Evolutionary conservation across 1,140 invertebrate species (phyloP).

Genomic region (Calosoma granatense): DNA sequence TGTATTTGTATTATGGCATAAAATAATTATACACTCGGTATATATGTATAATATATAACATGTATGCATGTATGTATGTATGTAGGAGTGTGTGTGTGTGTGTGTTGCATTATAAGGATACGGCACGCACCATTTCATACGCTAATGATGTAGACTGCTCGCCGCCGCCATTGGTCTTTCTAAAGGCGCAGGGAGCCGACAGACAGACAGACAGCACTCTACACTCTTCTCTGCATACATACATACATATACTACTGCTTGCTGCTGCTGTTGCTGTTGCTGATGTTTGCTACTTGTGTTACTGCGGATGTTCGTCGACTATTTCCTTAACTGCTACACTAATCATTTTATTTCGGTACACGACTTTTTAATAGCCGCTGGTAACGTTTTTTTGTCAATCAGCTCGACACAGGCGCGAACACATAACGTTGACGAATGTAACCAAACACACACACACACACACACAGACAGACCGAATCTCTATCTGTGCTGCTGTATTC

Average conservation of each 20-base stretch:
- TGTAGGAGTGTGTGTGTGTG: not conserved
- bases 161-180: constrained; percentile 4
- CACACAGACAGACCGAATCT: too few relatives aligned
- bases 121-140: constrained; percentile 14
- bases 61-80: not conserved
- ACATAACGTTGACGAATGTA: too few relatives aligned
- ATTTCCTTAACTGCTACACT: constrained; percentile 7
- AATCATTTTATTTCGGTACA: not conserved
- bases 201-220: too few relatives aligned
- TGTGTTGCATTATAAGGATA: not conserved
- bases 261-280: constrained; percentile 2
- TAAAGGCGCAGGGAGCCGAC: too few relatives aligned
- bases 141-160: constrained; percentile 15
- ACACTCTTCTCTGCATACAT: constrained; percentile 11
- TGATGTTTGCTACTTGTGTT: constrained; percentile 2
- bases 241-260: constrained; percentile 14
- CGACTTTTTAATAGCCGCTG: too few relatives aligned
- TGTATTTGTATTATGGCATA: too few relatives aligned
- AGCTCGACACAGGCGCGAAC: too few relatives aligned
- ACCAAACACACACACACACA: too few relatives aligned
- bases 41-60: not conserved
- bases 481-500: too few relatives aligned
- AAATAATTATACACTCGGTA: not conserved
- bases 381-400: too few relatives aligned
- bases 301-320: constrained; percentile 18